Conservation (phyloP, 2,888 invertebrate genomes). For the Thysanoteuthis rhombus region DNA sequence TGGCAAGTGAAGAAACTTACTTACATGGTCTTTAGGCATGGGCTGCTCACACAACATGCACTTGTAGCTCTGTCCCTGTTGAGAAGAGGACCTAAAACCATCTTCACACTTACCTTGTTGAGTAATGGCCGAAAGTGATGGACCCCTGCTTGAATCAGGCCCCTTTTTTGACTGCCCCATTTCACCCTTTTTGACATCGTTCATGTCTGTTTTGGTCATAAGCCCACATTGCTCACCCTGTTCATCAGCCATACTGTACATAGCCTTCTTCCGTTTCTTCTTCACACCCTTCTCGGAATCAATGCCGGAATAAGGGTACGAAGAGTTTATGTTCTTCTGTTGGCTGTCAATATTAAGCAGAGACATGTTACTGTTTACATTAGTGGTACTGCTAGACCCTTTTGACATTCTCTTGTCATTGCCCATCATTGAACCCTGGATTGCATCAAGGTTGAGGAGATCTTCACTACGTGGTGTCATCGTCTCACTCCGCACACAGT, state of each 20-base stretch:
- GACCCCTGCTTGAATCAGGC: background rate
- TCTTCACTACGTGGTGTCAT: slow-evolving; percentile 23
- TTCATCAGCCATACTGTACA: background rate
- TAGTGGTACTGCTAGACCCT: background rate
- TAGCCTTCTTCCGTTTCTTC: background rate
- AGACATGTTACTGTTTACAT: background rate
- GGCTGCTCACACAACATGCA: background rate
- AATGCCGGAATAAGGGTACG: background rate
- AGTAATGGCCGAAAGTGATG: background rate
- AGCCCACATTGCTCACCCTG: background rate
- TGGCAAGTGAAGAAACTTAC: background rate
- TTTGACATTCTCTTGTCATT: background rate
- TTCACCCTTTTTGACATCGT: background rate
- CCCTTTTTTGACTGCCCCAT: background rate
- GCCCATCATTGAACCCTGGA: background rate
- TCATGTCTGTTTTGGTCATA: background rate
- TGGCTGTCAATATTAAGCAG: background rate
- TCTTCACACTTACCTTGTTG: slow-evolving; percentile 21
- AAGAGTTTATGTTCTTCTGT: slow-evolving; percentile 15
- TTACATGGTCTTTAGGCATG: background rate
- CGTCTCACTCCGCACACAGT: slow-evolving; percentile 16
- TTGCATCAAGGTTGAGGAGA: slow-evolving; percentile 14
- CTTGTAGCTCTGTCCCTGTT: background rate
- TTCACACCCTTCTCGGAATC: background rate
- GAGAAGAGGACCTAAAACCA: background rate